phyloP scores from a whole-genome alignment of 2,113 vertebrate species.

The Hepsetus odoe region DNA sequence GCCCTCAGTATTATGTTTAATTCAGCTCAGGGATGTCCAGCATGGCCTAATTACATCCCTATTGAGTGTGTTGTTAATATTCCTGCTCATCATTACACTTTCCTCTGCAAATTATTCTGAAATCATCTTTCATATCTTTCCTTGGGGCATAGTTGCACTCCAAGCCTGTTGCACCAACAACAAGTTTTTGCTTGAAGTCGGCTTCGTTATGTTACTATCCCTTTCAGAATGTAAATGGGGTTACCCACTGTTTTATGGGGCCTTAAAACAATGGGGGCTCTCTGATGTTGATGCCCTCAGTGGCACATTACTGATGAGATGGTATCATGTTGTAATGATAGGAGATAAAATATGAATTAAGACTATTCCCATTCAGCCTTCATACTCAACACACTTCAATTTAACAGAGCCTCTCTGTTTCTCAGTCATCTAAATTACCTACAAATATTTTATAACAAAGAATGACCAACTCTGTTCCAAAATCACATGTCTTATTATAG shows the following conservation, averaged over 20 bases:
- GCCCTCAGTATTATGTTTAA: not conserved
- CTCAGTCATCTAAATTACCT: not conserved
- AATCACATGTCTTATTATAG: not conserved
- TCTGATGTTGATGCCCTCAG: conserved; percentile 26
- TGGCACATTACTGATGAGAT: not conserved
- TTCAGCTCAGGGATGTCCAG: not conserved
- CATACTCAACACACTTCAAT: not conserved
- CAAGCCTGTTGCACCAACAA: not conserved
- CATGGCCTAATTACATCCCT: not conserved
- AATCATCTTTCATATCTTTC: conserved; percentile 12
- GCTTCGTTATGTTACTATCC: conserved; percentile 9
- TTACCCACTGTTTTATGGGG: conserved; percentile 17
- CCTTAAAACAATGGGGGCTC: not conserved
- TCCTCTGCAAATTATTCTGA: not conserved
- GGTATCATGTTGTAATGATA: not conserved
- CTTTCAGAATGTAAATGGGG: conserved; percentile 24
- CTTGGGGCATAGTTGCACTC: conserved; percentile 5
- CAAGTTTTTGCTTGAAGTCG: conserved; percentile 20
- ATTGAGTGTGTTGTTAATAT: not conserved
- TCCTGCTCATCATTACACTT: not conserved
- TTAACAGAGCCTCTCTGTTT: not conserved
- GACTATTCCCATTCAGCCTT: not conserved
- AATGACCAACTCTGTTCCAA: not conserved
- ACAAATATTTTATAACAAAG: not conserved
- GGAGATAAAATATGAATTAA: not conserved